Percentiles rank a stretch among this genome's conserved stretches.
Evolutionary conservation across 2,113 vertebrate species (phyloP).

Genomic region (Pelusios castaneus): DNA sequence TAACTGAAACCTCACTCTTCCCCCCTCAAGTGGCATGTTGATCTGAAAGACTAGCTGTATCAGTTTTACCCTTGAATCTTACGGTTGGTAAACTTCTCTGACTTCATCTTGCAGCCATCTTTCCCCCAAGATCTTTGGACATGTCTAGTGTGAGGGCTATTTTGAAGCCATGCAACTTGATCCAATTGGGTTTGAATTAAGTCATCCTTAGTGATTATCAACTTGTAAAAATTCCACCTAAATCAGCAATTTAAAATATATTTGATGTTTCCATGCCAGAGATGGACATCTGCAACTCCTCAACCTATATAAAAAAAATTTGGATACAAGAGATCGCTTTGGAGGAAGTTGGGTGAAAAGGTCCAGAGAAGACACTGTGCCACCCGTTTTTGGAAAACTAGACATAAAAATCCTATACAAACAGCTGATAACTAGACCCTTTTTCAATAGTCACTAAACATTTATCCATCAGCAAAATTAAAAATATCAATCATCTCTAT

Average conservation of each 20-base stretch:
- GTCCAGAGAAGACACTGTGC: background rate
- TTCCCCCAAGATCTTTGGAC: background rate
- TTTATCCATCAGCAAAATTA: constrained; percentile 32
- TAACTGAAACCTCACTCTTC: background rate
- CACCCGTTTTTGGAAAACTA: background rate
- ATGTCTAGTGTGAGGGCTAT: background rate
- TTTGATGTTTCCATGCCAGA: background rate
- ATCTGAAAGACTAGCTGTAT: background rate
- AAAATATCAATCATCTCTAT: constrained; percentile 52
- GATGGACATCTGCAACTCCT: background rate
- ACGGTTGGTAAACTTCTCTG: background rate
- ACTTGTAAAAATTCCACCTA: background rate
- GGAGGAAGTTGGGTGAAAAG: background rate
- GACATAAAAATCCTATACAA: constrained; percentile 12
- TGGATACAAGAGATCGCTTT: background rate
- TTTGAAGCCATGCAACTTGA: background rate
- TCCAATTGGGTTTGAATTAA: background rate
- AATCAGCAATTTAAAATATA: background rate
- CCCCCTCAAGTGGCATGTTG: background rate
- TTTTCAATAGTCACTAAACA: constrained; percentile 2
- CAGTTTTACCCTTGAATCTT: background rate
- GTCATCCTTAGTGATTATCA: background rate
- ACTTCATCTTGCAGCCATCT: background rate
- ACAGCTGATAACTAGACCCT: constrained; percentile 28
- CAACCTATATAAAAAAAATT: background rate